Evolutionary conservation across 2,888 invertebrate genomes (phyloP), one percentile per base, ranked within the genome.

Genomic region (Patella caerulea): DNA sequence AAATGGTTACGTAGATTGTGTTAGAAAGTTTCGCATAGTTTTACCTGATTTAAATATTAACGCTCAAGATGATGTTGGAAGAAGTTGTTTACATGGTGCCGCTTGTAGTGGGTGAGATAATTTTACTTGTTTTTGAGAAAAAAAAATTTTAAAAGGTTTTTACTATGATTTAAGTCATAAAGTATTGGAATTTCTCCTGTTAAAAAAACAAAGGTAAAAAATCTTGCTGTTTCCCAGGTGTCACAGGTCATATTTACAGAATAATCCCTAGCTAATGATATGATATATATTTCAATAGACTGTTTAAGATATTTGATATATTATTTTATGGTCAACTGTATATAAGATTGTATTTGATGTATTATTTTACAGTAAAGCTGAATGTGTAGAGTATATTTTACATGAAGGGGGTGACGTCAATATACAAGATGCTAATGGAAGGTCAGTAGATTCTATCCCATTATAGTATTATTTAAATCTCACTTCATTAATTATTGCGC

Each of bases 1-100:
- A 14, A 93, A 94, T 24, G 94, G 94, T 7, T 94, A 93, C 84
- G 93, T 94, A 3, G 94, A 94, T 86, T 94, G 94, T 84, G 94
- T 94, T 82, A 91, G 93, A 75, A 88, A 88, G 77, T 86, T 91
- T 19, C 82, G 90, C 52, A 84, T 86, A 34, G 82, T 85, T 74
- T 88, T 88, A 85, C 86, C 85, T 34, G 84, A 86, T 17, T 85
- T 93, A n/a, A 92, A 94, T 86, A 88, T 94, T 77, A 93, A 94
- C 86, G 92, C 93, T 7, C 91, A 92, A 74, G 94, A 94, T 87
- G 93, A 93, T 84, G 92, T 91, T 56, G 94, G 94, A 17, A 92
- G 94, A 81, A 94, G 94, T 0, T 93, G 94, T 54, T 91, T 94
- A 56, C 94, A 94, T 89, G 93, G 94, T 77, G 94, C 94, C 72